These are phyloP conservation scores for Branchinecta lynchi DNA, from an alignment of 1,140 invertebrate species.

Conservation along the genomic window DNA sequence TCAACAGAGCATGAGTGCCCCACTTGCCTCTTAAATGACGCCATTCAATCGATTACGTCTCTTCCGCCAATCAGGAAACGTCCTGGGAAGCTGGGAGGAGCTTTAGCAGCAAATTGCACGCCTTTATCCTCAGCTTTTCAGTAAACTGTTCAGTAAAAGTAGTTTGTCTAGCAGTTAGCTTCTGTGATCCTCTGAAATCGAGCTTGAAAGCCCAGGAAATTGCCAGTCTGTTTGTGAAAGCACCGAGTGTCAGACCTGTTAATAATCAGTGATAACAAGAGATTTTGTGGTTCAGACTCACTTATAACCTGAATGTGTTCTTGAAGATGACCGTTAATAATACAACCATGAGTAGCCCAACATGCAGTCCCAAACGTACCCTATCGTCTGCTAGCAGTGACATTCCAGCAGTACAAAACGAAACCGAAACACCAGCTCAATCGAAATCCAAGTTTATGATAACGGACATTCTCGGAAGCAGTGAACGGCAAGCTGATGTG, in stretches of 20 bases:
- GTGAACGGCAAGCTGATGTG: background rate
- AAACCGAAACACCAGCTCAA: background rate
- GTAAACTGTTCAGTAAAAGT: background rate
- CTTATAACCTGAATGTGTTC: background rate
- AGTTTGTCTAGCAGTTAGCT: too few relatives aligned
- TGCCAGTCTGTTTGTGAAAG: too few relatives aligned
- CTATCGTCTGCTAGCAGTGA: background rate
- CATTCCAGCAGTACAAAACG: background rate
- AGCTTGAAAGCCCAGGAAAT: too few relatives aligned
- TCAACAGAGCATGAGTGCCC: slow-evolving; percentile 1
- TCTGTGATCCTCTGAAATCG: too few relatives aligned
- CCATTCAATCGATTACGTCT: slow-evolving; percentile 1
- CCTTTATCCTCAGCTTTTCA: background rate
- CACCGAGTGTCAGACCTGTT: too few relatives aligned
- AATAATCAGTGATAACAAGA: too few relatives aligned
- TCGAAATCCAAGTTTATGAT: slow-evolving; percentile 4
- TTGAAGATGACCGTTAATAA: background rate
- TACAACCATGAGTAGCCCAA: background rate
- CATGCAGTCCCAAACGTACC: background rate
- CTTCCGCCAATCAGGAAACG: background rate
- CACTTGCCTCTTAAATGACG: background rate
- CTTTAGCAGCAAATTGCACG: too few relatives aligned
- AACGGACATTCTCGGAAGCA: background rate
- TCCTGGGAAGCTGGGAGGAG: too few relatives aligned
- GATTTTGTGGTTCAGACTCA: too few relatives aligned